Conservation (phyloP, 2,113 vertebrate species). For the Trachemys scripta region DNA sequence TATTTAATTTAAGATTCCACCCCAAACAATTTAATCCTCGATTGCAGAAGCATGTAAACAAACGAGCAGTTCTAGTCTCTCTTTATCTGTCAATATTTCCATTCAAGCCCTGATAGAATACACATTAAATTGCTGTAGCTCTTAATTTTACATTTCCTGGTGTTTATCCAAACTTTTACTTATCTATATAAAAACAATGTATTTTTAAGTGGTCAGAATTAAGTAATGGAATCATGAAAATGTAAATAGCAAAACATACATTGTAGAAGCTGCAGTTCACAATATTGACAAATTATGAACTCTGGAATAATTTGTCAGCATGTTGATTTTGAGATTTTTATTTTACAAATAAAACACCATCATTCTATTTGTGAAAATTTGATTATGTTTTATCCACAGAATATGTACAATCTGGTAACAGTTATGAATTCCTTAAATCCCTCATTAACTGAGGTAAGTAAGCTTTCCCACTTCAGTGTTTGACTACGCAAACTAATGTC, state of each 20-base stretch:
- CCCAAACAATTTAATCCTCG: background rate
- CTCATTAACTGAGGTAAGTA: conserved; percentile 72
- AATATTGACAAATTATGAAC: background rate
- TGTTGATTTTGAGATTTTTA: background rate
- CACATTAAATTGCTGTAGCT: background rate
- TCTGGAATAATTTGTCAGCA: rapidly evolving
- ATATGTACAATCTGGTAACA: conserved; percentile 25
- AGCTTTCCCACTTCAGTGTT: background rate
- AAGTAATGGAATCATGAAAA: background rate
- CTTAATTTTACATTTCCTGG: background rate
- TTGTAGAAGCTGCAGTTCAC: background rate
- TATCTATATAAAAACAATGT: background rate
- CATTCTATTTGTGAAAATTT: background rate
- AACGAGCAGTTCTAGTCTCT: background rate
- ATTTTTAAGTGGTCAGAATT: background rate
- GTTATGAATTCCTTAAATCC: conserved; percentile 76
- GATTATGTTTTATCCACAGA: conserved; percentile 54
- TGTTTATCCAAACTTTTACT: background rate
- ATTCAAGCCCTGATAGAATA: background rate
- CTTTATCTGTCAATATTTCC: background rate
- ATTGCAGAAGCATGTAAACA: background rate
- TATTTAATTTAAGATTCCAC: too few relatives aligned
- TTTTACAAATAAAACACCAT: background rate
- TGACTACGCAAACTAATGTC: rapidly evolving
- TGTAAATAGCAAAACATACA: background rate